A percentile compares a stretch with the other conserved stretches of the same genome.
Conservation (phyloP, 37 sponge, comb jelly and placozoan species). For the Beroe ovata region DNA sequence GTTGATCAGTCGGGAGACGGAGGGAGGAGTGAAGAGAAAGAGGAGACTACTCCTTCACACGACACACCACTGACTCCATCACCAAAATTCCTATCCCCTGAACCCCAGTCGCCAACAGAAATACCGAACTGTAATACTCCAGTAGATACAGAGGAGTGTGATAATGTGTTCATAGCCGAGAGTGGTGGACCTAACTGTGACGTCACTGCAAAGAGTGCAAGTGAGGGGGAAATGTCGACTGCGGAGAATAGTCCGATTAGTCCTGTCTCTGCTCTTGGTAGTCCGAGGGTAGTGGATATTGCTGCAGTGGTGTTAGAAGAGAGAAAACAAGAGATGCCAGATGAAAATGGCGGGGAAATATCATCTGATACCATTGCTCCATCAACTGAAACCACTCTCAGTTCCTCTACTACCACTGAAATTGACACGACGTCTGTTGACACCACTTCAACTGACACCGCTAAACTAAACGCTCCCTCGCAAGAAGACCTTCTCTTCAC, state of each 20-base stretch:
- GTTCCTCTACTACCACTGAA: background rate
- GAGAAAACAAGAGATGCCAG: background rate
- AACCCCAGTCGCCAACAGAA: slow-evolving; percentile 17
- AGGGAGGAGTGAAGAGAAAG: background rate
- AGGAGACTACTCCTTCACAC: background rate
- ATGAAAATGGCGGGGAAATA: too few species aligned
- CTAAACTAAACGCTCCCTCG: background rate
- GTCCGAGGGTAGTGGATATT: background rate
- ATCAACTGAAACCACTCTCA: background rate
- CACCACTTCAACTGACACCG: background rate
- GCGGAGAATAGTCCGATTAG: background rate
- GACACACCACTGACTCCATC: background rate
- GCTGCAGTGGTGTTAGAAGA: background rate
- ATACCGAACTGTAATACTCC: too few species aligned
- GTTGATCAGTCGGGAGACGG: background rate
- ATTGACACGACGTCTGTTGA: background rate
- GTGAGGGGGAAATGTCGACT: background rate
- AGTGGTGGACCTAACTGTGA: background rate
- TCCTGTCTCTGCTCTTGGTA: background rate
- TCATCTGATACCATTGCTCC: background rate
- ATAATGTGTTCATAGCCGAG: background rate
- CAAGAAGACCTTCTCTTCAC: background rate
- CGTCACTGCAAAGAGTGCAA: background rate
- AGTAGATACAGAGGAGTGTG: background rate
- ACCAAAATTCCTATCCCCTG: background rate